phyloP scores from a whole-genome alignment of 2,113 vertebrate species.

The Chionomys nivalis region DNA sequence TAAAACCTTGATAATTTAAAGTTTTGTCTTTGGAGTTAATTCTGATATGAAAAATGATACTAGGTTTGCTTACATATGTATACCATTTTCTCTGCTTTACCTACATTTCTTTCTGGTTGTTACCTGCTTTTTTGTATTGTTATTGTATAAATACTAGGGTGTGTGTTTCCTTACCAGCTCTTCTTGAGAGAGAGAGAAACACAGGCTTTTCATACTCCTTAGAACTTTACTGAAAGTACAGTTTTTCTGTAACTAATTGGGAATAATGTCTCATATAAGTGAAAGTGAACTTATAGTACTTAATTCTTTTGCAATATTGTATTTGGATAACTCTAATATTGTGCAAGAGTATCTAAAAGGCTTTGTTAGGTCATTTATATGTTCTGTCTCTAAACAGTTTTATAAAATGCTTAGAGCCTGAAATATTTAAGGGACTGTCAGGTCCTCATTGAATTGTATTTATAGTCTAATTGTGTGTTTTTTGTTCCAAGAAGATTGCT shows the following conservation, averaged over 20 bases:
- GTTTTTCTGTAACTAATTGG: constrained; percentile 83
- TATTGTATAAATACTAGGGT: constrained; percentile 83
- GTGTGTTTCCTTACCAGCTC: constrained; percentile 77
- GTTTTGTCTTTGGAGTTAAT: constrained; percentile 82
- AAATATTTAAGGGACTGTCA: constrained; percentile 85
- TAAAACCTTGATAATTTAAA: constrained; percentile 67
- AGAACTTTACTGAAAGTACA: constrained; percentile 81
- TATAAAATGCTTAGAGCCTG: constrained; percentile 83
- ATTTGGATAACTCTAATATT: constrained; percentile 85
- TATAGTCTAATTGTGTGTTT: constrained; percentile 84
- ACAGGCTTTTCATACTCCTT: constrained; percentile 81
- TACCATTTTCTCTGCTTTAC: constrained; percentile 79
- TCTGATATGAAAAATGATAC: constrained; percentile 84
- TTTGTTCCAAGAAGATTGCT: constrained; percentile 85
- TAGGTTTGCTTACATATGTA: constrained; percentile 82
- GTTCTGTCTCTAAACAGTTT: constrained; percentile 85
- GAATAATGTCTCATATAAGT: constrained; percentile 82
- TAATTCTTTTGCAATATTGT: constrained; percentile 81
- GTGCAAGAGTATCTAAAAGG: constrained; percentile 78
- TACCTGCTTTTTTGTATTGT: constrained; percentile 80
- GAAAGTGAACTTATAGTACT: constrained; percentile 79
- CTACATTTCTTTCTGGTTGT: constrained; percentile 72
- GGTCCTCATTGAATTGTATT: constrained; percentile 81
- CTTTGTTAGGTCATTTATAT: constrained; percentile 81
- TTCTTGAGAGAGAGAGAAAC: constrained; percentile 84